These are phyloP conservation scores for Clinocottus analis DNA, from an alignment of 2,113 vertebrate species.

Conservation along the genomic window DNA sequence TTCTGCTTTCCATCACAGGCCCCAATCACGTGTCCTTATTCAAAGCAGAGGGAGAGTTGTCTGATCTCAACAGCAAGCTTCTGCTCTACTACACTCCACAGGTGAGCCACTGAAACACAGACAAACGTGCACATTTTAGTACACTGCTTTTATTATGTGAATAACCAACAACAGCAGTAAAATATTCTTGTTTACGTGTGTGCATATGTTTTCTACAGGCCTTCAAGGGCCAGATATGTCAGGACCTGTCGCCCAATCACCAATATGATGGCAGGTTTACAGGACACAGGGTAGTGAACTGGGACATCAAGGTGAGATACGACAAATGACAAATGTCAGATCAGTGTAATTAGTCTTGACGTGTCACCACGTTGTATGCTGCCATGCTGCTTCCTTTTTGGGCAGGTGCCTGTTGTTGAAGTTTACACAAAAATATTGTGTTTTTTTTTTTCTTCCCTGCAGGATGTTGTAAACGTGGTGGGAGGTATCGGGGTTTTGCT, in stretches of 20 bases:
- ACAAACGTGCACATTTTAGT: neutral
- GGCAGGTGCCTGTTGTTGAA: neutral
- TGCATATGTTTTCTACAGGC: conserved; percentile 81
- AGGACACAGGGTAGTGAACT: conserved; percentile 93
- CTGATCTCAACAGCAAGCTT: conserved; percentile 89
- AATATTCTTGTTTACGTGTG: neutral
- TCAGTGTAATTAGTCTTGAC: neutral
- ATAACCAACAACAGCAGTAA: neutral
- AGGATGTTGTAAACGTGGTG: conserved; percentile 95
- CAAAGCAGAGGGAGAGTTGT: conserved; percentile 89
- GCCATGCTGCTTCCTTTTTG: neutral
- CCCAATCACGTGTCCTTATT: conserved; percentile 92
- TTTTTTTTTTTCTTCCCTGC: neutral
- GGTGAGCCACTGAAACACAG: conserved; percentile 77
- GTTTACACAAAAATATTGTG: neutral
- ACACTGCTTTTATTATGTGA: neutral
- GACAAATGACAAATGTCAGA: neutral
- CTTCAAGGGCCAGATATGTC: conserved; percentile 94
- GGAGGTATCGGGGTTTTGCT: conserved; percentile 92
- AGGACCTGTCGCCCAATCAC: conserved; percentile 92
- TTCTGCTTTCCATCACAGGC: conserved; percentile 80
- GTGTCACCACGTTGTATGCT: neutral
- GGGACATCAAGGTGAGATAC: conserved; percentile 91
- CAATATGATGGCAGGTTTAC: conserved; percentile 93
- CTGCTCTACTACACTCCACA: conserved; percentile 96